phyloP scores from a whole-genome alignment of 1,140 invertebrate species.

The Neodiprion fabricii region DNA sequence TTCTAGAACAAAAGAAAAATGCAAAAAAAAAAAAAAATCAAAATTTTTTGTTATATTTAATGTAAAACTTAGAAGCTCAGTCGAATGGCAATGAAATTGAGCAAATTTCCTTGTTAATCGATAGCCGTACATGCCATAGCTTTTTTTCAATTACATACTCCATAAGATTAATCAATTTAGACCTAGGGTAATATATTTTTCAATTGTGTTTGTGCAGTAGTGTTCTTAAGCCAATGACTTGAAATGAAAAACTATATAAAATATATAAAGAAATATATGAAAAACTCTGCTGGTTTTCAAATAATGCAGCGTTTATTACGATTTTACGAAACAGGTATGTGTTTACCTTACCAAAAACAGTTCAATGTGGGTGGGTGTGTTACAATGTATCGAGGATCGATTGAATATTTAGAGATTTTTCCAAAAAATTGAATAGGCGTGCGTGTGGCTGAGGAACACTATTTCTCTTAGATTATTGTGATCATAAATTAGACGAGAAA shows the following conservation, averaged over 20 bases:
- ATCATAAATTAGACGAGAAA: background rate
- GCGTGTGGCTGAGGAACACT: slow-evolving; percentile 22
- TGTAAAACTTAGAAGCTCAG: slow-evolving; percentile 15
- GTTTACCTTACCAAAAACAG: background rate
- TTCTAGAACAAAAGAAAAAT: slow-evolving; percentile 3
- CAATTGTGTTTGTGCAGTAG: slow-evolving; percentile 38
- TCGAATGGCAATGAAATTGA: background rate
- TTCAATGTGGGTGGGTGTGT: slow-evolving; percentile 15
- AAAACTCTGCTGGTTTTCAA: background rate
- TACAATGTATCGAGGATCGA: background rate
- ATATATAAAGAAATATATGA: background rate
- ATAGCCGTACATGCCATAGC: slow-evolving; percentile 39
- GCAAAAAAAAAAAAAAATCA: background rate
- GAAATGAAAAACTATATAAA: background rate
- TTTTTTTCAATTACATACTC: slow-evolving; percentile 47
- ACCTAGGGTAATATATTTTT: slow-evolving; percentile 51
- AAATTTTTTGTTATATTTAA: slow-evolving; percentile 27
- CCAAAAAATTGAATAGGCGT: background rate
- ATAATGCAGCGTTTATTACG: background rate
- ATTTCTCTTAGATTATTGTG: slow-evolving; percentile 21
- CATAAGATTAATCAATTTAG: slow-evolving; percentile 57
- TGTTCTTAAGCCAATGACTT: background rate
- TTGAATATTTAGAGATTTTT: slow-evolving; percentile 2
- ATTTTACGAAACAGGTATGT: background rate
- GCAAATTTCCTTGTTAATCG: background rate